A percentile compares a stretch with the other conserved stretches of the same genome.
Conservation (phyloP, 2,113 vertebrate species). For the Coturnix japonica region DNA sequence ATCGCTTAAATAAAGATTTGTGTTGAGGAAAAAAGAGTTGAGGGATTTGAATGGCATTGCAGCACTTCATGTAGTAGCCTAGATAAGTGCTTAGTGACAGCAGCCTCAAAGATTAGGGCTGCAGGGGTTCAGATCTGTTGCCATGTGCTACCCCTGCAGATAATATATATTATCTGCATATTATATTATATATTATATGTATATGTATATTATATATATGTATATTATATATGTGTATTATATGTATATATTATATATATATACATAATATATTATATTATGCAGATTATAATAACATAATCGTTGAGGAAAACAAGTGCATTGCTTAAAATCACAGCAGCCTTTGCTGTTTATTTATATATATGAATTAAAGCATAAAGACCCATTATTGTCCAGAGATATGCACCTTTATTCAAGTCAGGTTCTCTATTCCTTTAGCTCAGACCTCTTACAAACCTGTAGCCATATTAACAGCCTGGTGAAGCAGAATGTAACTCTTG, state of each 20-base stretch:
- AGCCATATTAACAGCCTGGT: neutral
- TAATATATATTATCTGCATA: too few species aligned
- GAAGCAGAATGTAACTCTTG: neutral
- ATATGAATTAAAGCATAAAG: neutral
- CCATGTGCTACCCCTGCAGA: too few species aligned
- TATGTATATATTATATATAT: too few species aligned
- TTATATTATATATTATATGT: too few species aligned
- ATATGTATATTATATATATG: too few species aligned
- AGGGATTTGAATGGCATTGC: neutral
- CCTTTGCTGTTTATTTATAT: neutral
- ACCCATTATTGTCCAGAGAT: neutral
- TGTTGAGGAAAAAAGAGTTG: neutral
- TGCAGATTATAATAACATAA: too few species aligned
- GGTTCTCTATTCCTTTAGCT: neutral
- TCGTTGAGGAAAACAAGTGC: neutral
- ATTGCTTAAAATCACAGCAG: neutral
- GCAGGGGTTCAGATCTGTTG: neutral
- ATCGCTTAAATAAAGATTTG: neutral
- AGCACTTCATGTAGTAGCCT: fast-evolving
- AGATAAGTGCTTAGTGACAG: neutral
- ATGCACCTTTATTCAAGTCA: neutral
- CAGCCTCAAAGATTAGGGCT: neutral
- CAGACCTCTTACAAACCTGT: neutral
- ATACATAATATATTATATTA: too few species aligned
- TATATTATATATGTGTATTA: too few species aligned